Conservation (phyloP, 1,140 invertebrate species). For the Danaus melanippus region DNA sequence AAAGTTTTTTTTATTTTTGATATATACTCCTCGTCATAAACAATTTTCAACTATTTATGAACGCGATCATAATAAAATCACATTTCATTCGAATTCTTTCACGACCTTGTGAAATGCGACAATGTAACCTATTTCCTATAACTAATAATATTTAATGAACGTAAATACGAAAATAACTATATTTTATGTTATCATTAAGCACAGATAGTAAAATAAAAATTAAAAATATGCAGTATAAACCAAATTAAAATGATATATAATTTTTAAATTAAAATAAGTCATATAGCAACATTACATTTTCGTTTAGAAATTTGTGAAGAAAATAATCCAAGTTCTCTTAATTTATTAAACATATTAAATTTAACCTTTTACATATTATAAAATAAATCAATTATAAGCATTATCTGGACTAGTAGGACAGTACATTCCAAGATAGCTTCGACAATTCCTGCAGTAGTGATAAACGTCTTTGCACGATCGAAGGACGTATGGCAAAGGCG, state of each 20-base stretch:
- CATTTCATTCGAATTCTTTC: constrained; percentile 39
- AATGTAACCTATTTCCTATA: constrained; percentile 24
- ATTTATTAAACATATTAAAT: constrained; percentile 1
- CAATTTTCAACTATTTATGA: constrained; percentile 19
- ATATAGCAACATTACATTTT: constrained; percentile 11
- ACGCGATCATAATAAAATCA: constrained; percentile 40
- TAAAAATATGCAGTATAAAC: too few species aligned
- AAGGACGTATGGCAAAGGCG: constrained; percentile 53
- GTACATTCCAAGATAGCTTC: constrained; percentile 53
- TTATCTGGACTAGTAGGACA: constrained; percentile 53
- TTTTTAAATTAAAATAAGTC: too few species aligned
- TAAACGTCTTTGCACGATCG: constrained; percentile 63
- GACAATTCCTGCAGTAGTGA: constrained; percentile 62
- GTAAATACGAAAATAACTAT: not conserved
- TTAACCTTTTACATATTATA: not conserved
- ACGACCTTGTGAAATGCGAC: constrained; percentile 23
- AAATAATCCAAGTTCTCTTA: constrained; percentile 7
- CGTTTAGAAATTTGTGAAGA: constrained; percentile 9
- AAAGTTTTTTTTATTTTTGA: too few species aligned
- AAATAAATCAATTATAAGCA: constrained; percentile 9
- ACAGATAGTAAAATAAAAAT: too few species aligned
- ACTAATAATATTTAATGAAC: not conserved
- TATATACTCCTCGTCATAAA: not conserved
- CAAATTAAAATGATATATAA: too few species aligned
- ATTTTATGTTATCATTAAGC: constrained; percentile 12